phyloP scores from a whole-genome alignment of 2,797 vertebrate genomes.

The Aldrovandia affinis region DNA sequence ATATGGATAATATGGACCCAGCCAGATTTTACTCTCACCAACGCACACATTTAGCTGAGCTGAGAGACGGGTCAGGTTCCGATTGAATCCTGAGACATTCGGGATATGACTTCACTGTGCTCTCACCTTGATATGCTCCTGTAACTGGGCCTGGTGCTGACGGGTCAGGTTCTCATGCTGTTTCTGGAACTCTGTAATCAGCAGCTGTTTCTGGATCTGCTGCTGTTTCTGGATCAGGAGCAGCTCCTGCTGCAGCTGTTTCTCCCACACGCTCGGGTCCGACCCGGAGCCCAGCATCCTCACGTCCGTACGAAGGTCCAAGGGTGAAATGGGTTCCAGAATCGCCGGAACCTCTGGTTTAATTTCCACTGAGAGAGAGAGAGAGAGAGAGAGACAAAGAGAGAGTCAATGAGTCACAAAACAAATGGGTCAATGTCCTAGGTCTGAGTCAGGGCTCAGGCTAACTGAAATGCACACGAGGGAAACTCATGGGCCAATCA shows the following conservation, averaged over 20 bases:
- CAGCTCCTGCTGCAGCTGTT: slow-evolving; percentile 94
- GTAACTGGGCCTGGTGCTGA: slow-evolving; percentile 97
- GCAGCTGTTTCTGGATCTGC: slow-evolving; percentile 97
- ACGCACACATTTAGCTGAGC: no score
- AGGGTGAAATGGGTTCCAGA: slow-evolving; percentile 84
- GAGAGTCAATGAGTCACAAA: neutral
- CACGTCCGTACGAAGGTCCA: slow-evolving; percentile 93
- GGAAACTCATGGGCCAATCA: neutral
- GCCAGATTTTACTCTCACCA: no score
- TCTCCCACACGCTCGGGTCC: slow-evolving; percentile 88
- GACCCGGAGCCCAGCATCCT: slow-evolving; percentile 91
- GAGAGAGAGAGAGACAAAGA: neutral
- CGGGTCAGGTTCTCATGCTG: slow-evolving; percentile 96
- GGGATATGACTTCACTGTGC: neutral
- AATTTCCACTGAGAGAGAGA: slow-evolving; percentile 80
- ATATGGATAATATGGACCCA: no score
- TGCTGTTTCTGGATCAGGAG: slow-evolving; percentile 98
- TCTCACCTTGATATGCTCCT: slow-evolving; percentile 98
- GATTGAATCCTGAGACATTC: neutral
- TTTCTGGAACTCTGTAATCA: slow-evolving; percentile 98
- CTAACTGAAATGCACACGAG: neutral
- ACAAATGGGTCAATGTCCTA: neutral
- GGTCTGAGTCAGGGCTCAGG: no score
- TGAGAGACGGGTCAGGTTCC: neutral
- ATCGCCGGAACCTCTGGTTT: slow-evolving; percentile 85